Evolutionary conservation across 2,797 vertebrate genomes (phyloP).

Genomic region (Chiroxiphia lanceolata): DNA sequence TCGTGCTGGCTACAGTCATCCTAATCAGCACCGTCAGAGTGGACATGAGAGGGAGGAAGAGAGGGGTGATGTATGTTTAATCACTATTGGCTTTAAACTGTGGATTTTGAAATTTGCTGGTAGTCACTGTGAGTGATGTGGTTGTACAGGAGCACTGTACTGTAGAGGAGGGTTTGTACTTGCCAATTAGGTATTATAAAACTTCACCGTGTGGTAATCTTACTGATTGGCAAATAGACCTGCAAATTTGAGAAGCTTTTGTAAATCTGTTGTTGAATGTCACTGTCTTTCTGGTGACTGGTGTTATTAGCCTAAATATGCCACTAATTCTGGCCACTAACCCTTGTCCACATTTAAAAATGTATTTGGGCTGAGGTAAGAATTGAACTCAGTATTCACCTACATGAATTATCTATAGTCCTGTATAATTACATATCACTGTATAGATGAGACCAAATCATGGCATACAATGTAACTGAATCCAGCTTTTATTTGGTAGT

Average conservation of each 20-base stretch:
- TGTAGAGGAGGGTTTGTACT: not conserved
- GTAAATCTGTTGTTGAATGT: not conserved
- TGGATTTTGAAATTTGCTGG: not conserved
- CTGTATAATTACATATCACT: not conserved
- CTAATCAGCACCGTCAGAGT: constrained; percentile 85
- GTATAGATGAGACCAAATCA: not conserved
- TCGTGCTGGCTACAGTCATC: constrained; percentile 87
- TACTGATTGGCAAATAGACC: not conserved
- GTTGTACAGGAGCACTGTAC: not conserved
- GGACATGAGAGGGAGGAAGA: constrained; percentile 91
- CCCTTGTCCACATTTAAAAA: not conserved
- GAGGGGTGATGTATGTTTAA: constrained; percentile 89
- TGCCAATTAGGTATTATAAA: not conserved
- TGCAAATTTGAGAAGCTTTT: not conserved
- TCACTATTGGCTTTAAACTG: not conserved
- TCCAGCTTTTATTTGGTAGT: not conserved
- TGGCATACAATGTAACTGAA: not conserved
- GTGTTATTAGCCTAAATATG: not conserved
- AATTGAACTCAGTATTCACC: not conserved
- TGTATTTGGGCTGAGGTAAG: not conserved
- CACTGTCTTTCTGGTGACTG: not conserved
- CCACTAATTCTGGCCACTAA: not conserved
- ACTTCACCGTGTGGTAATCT: not conserved
- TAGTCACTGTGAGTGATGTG: not conserved
- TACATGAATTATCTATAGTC: not conserved